phyloP scores from a whole-genome alignment of 2,888 invertebrate genomes.

The Acronicta psi region DNA sequence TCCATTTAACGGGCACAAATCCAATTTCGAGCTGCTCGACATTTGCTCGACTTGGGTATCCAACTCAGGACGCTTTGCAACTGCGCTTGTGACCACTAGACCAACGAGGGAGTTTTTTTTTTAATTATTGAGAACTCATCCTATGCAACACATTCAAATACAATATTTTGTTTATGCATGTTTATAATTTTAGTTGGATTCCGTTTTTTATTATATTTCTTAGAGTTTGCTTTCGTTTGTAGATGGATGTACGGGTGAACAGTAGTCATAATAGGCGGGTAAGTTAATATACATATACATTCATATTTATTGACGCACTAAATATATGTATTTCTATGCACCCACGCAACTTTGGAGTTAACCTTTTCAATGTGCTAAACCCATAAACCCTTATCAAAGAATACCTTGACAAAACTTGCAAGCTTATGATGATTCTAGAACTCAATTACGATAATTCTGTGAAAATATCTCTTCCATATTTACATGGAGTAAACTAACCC shows the following conservation, averaged over 20 bases:
- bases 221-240: conserved; percentile 88
- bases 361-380: conserved; percentile 45
- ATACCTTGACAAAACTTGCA: no score
- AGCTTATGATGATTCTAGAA: no score
- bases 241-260: conserved; percentile 89
- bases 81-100: no score
- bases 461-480: no score
- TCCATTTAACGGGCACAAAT: no score
- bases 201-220: conserved; percentile 71
- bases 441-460: no score
- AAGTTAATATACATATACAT: conserved; percentile 77
- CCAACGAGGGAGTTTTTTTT: not conserved
- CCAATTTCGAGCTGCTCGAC: no score
- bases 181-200: conserved; percentile 62
- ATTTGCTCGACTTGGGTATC: no score
- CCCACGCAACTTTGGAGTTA: conserved; percentile 37
- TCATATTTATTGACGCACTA: conserved; percentile 70
- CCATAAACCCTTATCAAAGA: no score
- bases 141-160: conserved; percentile 10
- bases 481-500: no score
- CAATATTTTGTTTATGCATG: conserved; percentile 51
- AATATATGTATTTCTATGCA: conserved; percentile 43
- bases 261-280: conserved; percentile 89
- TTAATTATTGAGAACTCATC: not conserved
- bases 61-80: no score